A percentile compares a stretch with the other conserved stretches of the same genome.
Evolutionary conservation across 2,113 vertebrate species (phyloP).

Genomic region (Arenaria interpres): DNA sequence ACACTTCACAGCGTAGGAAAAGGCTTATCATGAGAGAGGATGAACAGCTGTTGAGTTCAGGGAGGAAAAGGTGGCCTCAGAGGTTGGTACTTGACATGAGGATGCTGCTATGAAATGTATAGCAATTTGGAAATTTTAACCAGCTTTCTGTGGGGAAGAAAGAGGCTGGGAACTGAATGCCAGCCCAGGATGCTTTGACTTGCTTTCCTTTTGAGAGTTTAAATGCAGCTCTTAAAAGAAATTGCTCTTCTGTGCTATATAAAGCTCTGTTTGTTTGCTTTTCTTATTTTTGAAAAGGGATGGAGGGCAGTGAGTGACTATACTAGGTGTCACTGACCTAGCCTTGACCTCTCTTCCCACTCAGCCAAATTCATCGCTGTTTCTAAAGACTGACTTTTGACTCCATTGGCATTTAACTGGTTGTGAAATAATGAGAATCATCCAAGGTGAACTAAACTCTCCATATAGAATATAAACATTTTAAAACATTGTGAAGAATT

Average conservation of each 20-base stretch:
- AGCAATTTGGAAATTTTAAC: not conserved
- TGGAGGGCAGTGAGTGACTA: not conserved
- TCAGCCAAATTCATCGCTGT: not conserved
- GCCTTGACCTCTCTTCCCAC: not conserved
- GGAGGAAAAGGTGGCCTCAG: not conserved
- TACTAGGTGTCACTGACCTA: constrained; percentile 19
- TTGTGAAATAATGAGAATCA: not conserved
- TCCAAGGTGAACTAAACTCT: not conserved
- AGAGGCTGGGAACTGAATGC: not conserved
- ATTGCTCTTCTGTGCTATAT: constrained; percentile 16
- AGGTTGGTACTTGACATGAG: not conserved
- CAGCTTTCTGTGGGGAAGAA: not conserved
- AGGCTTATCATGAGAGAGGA: not conserved
- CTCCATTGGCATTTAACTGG: not conserved
- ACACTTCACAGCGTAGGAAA: not conserved
- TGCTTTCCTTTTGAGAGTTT: not conserved
- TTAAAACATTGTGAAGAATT: not conserved
- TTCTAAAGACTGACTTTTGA: constrained; percentile 15
- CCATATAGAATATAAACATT: not conserved
- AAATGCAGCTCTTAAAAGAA: constrained; percentile 6
- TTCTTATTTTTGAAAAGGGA: not conserved
- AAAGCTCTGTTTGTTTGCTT: constrained; percentile 20
- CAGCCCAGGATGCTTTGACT: not conserved
- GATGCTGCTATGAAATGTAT: not conserved
- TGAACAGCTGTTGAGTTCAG: not conserved